A percentile compares a stretch with the other conserved stretches of the same genome.
Conservation (phyloP, 2,113 vertebrate species). For the Crotophaga sulcirostris region DNA sequence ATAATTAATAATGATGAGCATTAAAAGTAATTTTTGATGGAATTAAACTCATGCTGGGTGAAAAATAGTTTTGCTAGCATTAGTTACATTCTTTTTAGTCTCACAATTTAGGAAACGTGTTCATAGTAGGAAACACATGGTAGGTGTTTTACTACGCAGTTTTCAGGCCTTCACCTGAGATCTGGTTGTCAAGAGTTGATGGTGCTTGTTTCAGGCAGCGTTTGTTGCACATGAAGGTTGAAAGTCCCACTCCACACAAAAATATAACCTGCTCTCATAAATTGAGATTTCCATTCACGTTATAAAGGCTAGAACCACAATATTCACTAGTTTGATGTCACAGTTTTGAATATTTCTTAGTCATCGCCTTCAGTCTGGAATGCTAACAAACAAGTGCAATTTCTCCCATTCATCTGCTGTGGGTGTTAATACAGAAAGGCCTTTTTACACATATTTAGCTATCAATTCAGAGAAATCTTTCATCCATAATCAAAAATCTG, state of each 20-base stretch:
- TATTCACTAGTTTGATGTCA: slow-evolving; percentile 25
- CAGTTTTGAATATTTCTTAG: slow-evolving; percentile 50
- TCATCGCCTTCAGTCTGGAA: not conserved
- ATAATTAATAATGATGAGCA: not conserved
- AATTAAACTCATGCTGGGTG: not conserved
- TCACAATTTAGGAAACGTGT: not conserved
- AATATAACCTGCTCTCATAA: not conserved
- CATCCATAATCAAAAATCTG: not conserved
- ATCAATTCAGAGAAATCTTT: slow-evolving; percentile 27
- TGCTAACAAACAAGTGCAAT: slow-evolving; percentile 25
- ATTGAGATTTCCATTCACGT: not conserved
- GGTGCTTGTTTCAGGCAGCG: not conserved
- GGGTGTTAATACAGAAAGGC: slow-evolving; percentile 30
- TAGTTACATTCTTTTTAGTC: not conserved
- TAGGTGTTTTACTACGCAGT: not conserved
- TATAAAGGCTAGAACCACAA: not conserved
- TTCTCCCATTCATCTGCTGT: slow-evolving; percentile 39
- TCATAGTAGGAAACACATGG: too few species aligned
- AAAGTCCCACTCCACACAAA: not conserved
- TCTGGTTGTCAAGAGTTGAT: not conserved
- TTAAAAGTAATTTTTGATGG: not conserved
- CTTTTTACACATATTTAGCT: not conserved
- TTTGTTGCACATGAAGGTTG: not conserved
- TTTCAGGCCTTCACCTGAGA: not conserved
- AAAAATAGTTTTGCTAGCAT: not conserved